Evolutionary conservation across 1,140 invertebrate genomes (phyloP).

Genomic region (Hyles vespertilio): DNA sequence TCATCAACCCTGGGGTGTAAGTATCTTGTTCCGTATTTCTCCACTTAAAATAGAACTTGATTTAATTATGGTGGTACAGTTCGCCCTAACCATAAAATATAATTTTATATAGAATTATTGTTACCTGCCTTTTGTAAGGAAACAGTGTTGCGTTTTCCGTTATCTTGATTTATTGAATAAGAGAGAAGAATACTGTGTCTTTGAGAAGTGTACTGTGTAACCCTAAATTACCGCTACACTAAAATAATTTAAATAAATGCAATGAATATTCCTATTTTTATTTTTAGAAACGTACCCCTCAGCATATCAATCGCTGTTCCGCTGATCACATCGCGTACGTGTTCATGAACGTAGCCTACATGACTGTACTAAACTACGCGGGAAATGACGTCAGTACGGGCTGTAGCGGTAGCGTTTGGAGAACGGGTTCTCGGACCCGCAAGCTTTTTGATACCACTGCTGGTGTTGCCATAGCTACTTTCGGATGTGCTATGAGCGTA

Average conservation of each 20-base stretch:
- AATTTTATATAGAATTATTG: too few species aligned
- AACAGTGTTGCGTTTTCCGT: too few species aligned
- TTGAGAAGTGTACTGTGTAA: too few species aligned
- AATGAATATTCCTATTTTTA: slow-evolving; percentile 6
- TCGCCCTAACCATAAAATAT: too few species aligned
- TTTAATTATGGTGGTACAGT: too few species aligned
- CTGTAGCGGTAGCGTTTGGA: slow-evolving; percentile 90
- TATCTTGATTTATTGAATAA: too few species aligned
- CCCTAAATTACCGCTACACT: too few species aligned
- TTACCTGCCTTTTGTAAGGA: too few species aligned
- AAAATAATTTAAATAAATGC: too few species aligned
- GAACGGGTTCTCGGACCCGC: slow-evolving; percentile 77
- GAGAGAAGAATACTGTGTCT: too few species aligned
- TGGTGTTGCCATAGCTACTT: slow-evolving; percentile 84
- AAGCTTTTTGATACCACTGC: slow-evolving; percentile 81
- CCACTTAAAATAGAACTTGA: too few species aligned
- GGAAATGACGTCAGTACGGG: slow-evolving; percentile 87
- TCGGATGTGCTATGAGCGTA: slow-evolving; percentile 85
- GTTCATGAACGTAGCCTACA: slow-evolving; percentile 94
- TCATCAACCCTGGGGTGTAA: slow-evolving; percentile 90
- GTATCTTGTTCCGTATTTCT: slow-evolving; percentile 32
- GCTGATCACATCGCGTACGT: slow-evolving; percentile 90
- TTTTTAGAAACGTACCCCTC: slow-evolving; percentile 82
- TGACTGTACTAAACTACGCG: slow-evolving; percentile 87
- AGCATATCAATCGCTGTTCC: slow-evolving; percentile 95